Evolutionary conservation across 2,797 vertebrate species (phyloP).

Genomic region (Rhinogobio ventralis): DNA sequence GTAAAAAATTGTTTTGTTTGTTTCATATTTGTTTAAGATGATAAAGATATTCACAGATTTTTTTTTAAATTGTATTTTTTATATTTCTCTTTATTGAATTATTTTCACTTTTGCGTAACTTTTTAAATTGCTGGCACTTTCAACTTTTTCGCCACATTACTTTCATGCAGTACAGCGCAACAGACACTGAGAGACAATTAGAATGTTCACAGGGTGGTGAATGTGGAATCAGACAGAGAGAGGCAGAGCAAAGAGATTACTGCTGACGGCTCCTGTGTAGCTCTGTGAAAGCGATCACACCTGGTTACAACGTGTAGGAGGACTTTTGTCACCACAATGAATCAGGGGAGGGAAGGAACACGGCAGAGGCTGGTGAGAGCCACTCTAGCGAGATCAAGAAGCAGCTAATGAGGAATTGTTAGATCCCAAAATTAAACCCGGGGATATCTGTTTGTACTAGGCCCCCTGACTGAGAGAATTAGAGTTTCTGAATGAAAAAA

Average conservation of each 20-base stretch:
- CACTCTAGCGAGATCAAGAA: conserved; percentile 76
- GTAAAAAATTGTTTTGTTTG: neutral
- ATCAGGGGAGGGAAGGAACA: conserved; percentile 75
- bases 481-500: conserved; percentile 13
- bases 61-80: neutral
- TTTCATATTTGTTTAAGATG: conserved; percentile 15
- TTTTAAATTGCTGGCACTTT: conserved; percentile 47
- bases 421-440: conserved; percentile 62
- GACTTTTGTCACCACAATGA: conserved; percentile 80
- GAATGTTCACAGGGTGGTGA: conserved; percentile 68
- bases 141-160: conserved; percentile 42
- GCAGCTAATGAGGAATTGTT: conserved; percentile 75
- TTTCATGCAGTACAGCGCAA: conserved; percentile 32
- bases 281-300: conserved; percentile 77
- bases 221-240: conserved; percentile 76
- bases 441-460: conserved; percentile 34
- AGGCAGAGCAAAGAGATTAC: conserved; percentile 81
- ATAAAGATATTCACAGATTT: neutral
- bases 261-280: conserved; percentile 79
- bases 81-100: neutral
- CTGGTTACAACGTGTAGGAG: conserved; percentile 77
- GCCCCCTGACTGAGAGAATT: conserved; percentile 37
- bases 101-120: conserved; percentile 49
- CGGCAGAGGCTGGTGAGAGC: conserved; percentile 73
- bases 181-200: conserved; percentile 73